Evolutionary conservation across 2,888 invertebrate species (phyloP), one percentile per base, ranked within the genome.

Genomic region (Steinernema hermaphroditum): DNA sequence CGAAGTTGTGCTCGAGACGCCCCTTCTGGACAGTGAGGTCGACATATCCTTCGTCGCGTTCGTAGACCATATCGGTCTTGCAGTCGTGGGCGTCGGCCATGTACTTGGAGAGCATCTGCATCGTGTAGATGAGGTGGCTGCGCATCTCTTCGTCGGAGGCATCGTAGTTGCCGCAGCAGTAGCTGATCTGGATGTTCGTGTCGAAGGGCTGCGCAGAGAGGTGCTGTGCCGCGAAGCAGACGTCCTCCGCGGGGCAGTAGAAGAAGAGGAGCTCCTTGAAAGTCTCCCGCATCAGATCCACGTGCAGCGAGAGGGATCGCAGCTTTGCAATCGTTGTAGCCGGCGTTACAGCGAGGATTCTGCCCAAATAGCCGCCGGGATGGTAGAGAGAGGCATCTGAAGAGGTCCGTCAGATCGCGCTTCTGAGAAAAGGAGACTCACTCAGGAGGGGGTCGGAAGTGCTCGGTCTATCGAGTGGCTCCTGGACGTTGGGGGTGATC

Each of bases 1-100:
- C 80, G 75, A 84, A 82, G 12, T 81, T 81, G 76, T 84, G 84
- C 72, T 84, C 84, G 46, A 84, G 57, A 22, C 78, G 79, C 12
- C 76, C 77, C 22, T 73, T 74, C 70, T 84, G 82, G 9, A 82
- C 75, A 0, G 82, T 84, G 75, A 84, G 78, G 69, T 84, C 84
- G 43, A 81, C 79, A 72, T 80, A 83, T 37, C 82, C 81, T 78
- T 62, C 62, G 34, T 62, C 62, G 4, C 62, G 29, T 32, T 62
- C 62, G 32, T 4, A 62, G 8, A 62, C 62, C 62, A 62, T 62
- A 6, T 62, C 62, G 8, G 62, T 62, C 16, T 32, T 29, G 62
- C 62, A 62, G 12, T 14, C 62, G 62, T 62, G 62, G 8, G 9
- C 29, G 32, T 29, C 16, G 29, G 62, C 29, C 62, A 62, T 62